Conservation (phyloP, 2,888 invertebrate species). For the Scaptomyza polygonia region DNA sequence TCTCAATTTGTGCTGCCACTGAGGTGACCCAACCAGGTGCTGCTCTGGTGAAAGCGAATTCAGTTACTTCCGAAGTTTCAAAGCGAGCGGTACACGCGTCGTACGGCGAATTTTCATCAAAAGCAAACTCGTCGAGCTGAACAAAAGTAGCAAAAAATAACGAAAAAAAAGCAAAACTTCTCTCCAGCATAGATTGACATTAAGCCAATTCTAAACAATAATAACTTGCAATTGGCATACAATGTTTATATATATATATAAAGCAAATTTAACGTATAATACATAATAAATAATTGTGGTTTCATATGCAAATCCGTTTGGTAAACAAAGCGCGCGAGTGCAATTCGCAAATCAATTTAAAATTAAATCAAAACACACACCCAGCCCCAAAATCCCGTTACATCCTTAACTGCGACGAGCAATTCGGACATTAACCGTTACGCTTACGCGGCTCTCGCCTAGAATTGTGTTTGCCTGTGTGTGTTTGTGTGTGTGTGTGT, state of each 20-base stretch:
- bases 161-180: conserved; percentile 44
- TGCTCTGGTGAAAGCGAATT: conserved; percentile 75
- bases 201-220: conserved; percentile 24
- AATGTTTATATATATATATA: conserved; percentile 29
- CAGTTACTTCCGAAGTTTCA: conserved; percentile 82
- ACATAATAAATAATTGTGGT: conserved; percentile 52
- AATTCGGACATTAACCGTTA: conserved; percentile 71
- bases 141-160: conserved; percentile 42
- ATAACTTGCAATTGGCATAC: conserved; percentile 16
- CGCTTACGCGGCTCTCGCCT: conserved; percentile 48
- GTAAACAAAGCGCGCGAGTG: conserved; percentile 43
- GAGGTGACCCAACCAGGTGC: conserved; percentile 83
- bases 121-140: conserved; percentile 48
- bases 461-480: conserved; percentile 10
- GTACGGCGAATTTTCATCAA: conserved; percentile 38
- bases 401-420: conserved; percentile 38
- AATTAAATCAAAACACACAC: conserved; percentile 73
- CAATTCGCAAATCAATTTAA: conserved; percentile 62
- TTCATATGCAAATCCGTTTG: conserved; percentile 72
- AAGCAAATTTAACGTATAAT: conserved; percentile 32
- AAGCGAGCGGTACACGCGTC: conserved; percentile 72
- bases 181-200: conserved; percentile 34
- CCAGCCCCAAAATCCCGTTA: conserved; percentile 32
- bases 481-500: conserved; percentile 14
- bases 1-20: conserved; percentile 38